phyloP scores from a whole-genome alignment of 2,113 vertebrate species.

The Triplophysa rosa region DNA sequence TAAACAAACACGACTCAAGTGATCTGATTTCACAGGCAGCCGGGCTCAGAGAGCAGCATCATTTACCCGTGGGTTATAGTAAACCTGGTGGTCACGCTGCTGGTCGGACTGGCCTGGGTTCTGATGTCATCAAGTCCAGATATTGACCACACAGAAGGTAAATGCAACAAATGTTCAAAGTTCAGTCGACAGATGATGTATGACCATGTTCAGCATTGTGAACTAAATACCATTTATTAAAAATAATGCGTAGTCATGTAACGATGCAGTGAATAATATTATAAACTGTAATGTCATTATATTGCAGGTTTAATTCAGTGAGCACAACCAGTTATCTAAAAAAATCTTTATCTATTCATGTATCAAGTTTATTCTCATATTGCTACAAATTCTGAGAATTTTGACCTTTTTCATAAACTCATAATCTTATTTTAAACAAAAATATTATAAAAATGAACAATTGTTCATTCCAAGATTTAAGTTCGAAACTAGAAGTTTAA shows the following conservation, averaged over 20 bases:
- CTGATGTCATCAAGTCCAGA: constrained; percentile 83
- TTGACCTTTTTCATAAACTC: too few relatives aligned
- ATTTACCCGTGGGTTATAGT: constrained; percentile 90
- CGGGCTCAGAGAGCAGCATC: constrained; percentile 78
- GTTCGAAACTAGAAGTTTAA: background rate
- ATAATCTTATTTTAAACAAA: too few relatives aligned
- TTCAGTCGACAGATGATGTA: background rate
- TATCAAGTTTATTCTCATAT: too few relatives aligned
- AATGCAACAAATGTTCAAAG: constrained; percentile 22
- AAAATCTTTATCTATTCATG: too few relatives aligned
- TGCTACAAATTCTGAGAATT: too few relatives aligned
- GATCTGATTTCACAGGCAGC: constrained; percentile 69
- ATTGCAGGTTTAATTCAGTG: too few relatives aligned
- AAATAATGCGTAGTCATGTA: background rate
- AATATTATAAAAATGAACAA: too few relatives aligned
- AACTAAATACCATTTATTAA: background rate
- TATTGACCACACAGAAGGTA: constrained; percentile 89
- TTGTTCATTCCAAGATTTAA: too few relatives aligned
- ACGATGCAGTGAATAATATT: background rate
- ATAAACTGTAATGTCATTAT: too few relatives aligned
- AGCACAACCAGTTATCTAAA: too few relatives aligned
- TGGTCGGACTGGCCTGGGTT: constrained; percentile 90
- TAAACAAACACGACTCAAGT: background rate
- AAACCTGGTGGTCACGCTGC: constrained; percentile 88
- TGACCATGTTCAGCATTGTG: background rate